A percentile compares a stretch with the other conserved stretches of the same genome.
Conservation (phyloP, 64 coral and sea anemone genomes). For the Porites lutea region DNA sequence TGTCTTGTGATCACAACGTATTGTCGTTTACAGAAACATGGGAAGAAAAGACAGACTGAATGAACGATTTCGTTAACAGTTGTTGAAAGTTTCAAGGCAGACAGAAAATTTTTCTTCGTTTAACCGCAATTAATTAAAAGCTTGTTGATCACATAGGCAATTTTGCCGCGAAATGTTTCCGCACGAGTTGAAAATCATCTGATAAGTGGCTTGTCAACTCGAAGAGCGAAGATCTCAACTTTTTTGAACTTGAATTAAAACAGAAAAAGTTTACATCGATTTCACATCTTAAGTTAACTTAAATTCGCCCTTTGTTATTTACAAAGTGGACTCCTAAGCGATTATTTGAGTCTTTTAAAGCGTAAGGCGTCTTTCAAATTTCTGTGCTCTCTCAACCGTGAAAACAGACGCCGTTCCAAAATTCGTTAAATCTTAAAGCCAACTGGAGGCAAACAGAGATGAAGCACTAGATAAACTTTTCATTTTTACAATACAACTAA, state of each 20-base stretch:
- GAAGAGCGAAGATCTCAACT: background rate
- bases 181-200: background rate
- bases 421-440: slow-evolving; percentile 1
- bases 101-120: background rate
- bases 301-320: background rate
- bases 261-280: background rate
- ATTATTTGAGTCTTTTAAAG: background rate
- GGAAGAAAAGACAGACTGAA: background rate
- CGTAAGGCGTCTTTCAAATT: slow-evolving; percentile 16
- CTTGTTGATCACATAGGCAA: background rate
- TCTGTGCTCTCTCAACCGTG: slow-evolving; percentile 70
- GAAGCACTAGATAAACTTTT: background rate
- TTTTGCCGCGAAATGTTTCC: slow-evolving; percentile 26
- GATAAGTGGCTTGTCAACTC: background rate
- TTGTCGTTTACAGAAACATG: too few species aligned
- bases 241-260: background rate
- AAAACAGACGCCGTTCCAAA: slow-evolving; percentile 67
- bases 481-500: background rate
- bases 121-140: background rate
- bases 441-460: background rate
- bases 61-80: background rate
- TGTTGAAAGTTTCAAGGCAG: background rate
- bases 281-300: slow-evolving; percentile 20
- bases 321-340: background rate
- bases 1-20: too few species aligned